Evolutionary conservation across 2,797 vertebrate genomes (phyloP), one percentile per base, ranked within the genome.

Genomic region (Microctenopoma lineatum): DNA sequence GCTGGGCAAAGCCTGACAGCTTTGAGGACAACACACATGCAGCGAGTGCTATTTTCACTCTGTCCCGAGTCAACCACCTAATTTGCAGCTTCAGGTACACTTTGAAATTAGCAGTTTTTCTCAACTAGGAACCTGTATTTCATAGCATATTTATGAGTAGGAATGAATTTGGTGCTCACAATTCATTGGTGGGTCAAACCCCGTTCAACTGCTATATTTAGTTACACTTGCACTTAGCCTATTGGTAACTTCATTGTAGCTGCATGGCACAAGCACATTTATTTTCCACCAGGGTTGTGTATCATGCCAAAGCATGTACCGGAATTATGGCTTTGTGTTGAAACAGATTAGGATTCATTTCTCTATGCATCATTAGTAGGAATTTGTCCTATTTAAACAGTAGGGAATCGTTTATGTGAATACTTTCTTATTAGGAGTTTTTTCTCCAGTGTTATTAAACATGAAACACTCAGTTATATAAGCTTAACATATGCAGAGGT

Each of bases 181-280:
- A 75, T 79, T 77, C 86, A 56, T 59, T 3, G 4, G 54, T n/a
- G 73, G 83, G 84, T 90, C 84, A 84, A 72, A 75, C 65, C 66
- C 27, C 45, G 64, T 90, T 89, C 77, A 83, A 69, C 72, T 14
- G 55, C 74, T 85, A 85, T 89, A 83, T 90, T 89, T 87, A 87
- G 84, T 87, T 82, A 77, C 79, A 84, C 78, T 84, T 85, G 73
- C 73, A 78, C 81, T 89, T 80, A 80, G 80, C 55, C 81, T 73
- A 61, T 77, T 89, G 71, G 66, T 87, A 84, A 83, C 88, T 87
- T 75, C 86, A 87, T 79, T 86, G 85, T 86, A 84, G 80, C 68
- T 46, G 80, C 70, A 41, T 81, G 86, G 86, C 83, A 81, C 77
- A 74, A 64, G 80, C 65, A 64, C 53, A 74, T 46, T 59, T 63